Percentiles rank a stretch among this genome's conserved stretches.
These are phyloP conservation scores for Aporophyla lueneburgensis DNA, from an alignment of 2,888 invertebrate genomes.

Conservation along the genomic window DNA sequence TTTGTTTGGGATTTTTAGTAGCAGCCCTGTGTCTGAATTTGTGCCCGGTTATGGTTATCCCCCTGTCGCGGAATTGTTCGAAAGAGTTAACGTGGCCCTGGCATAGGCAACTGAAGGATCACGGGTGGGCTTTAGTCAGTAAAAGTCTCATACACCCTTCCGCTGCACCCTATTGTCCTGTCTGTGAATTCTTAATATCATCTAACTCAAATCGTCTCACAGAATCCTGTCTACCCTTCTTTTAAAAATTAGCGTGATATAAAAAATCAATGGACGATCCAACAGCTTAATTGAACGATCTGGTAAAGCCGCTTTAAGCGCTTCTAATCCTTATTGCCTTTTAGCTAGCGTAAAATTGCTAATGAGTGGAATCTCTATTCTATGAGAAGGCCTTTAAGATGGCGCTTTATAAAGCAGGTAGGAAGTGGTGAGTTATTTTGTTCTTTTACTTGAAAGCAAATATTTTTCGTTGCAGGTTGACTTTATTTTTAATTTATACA, in stretches of 20 bases:
- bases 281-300: slow-evolving; percentile 71
- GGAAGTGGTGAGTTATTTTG: too few species aligned
- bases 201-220: background rate
- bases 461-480: background rate
- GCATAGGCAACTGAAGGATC: too few species aligned
- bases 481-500: background rate
- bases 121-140: too few species aligned
- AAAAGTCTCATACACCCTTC: too few species aligned
- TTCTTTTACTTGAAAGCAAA: too few species aligned
- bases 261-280: slow-evolving; percentile 69
- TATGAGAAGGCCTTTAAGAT: slow-evolving; percentile 68
- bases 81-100: too few species aligned
- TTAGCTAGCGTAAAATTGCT: slow-evolving; percentile 77
- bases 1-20: too few species aligned
- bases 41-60: too few species aligned
- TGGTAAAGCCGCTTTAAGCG: slow-evolving; percentile 68
- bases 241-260: slow-evolving; percentile 50
- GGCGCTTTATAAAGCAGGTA: slow-evolving; percentile 47
- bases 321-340: slow-evolving; percentile 74
- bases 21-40: too few species aligned
- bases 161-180: too few species aligned
- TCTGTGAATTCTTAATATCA: slow-evolving; percentile 6
- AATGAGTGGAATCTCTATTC: slow-evolving; percentile 78
- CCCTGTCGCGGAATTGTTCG: too few species aligned
- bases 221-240: background rate